These are phyloP conservation scores for Scartelaos histophorus DNA, from an alignment of 2,113 vertebrate genomes.

Conservation along the genomic window DNA sequence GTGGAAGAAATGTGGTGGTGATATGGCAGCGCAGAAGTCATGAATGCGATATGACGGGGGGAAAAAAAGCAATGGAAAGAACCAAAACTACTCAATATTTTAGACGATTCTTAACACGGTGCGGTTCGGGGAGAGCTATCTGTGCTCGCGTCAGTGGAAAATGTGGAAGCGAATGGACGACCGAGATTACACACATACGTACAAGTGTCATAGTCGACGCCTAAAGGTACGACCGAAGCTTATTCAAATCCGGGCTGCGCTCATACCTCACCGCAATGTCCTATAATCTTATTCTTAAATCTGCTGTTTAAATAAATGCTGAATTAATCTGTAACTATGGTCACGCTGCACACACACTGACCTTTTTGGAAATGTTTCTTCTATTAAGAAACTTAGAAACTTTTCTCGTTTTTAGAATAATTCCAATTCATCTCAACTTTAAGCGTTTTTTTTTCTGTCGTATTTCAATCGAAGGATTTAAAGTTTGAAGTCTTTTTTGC, in stretches of 20 bases:
- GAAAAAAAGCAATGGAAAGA: conserved; percentile 34
- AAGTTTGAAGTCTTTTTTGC: too few species aligned
- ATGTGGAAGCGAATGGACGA: too few species aligned
- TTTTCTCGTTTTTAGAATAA: too few species aligned
- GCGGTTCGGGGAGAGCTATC: conserved; percentile 39
- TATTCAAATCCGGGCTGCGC: not conserved
- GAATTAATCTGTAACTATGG: not conserved
- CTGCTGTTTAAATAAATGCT: not conserved
- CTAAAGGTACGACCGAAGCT: not conserved
- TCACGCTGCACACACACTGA: not conserved
- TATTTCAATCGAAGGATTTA: too few species aligned
- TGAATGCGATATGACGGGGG: conserved; percentile 58
- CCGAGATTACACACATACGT: conserved; percentile 51
- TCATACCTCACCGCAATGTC: not conserved
- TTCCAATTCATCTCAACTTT: too few species aligned
- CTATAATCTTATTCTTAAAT: not conserved
- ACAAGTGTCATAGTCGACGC: not conserved
- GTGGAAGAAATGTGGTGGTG: conserved; percentile 70
- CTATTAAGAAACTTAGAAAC: too few species aligned
- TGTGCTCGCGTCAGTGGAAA: conserved; percentile 26
- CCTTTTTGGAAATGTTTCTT: not conserved
- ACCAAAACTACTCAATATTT: conserved; percentile 67
- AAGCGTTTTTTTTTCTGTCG: too few species aligned
- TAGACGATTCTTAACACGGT: conserved; percentile 46
- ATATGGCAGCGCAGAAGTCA: conserved; percentile 63